These are phyloP conservation scores for Elephas maximus DNA, from an alignment of 2,113 vertebrate species.

Conservation along the genomic window DNA sequence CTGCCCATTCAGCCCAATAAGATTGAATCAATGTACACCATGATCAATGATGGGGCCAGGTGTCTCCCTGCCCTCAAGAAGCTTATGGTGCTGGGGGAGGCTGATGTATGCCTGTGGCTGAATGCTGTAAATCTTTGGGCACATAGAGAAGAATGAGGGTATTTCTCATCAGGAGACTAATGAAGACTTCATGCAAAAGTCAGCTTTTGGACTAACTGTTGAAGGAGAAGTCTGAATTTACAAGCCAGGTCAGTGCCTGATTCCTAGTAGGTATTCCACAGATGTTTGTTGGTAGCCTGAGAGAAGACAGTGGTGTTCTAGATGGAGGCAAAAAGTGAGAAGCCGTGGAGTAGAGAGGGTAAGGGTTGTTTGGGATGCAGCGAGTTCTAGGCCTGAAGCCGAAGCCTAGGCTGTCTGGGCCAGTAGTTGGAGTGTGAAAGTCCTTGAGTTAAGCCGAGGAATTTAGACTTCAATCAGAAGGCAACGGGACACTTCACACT, in stretches of 20 bases:
- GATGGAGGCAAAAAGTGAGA: not conserved
- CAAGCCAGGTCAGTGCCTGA: not conserved
- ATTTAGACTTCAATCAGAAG: conserved; percentile 42
- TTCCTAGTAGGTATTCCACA: not conserved
- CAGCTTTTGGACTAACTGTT: not conserved
- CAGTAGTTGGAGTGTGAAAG: conserved; percentile 32
- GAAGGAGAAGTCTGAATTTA: conserved; percentile 38
- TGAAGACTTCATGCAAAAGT: not conserved
- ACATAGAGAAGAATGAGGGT: not conserved
- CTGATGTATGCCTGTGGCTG: not conserved
- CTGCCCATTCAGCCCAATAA: not conserved
- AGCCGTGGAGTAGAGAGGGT: not conserved
- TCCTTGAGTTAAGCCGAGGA: conserved; percentile 48
- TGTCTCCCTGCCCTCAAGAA: not conserved
- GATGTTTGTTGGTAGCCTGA: not conserved
- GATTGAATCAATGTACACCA: not conserved
- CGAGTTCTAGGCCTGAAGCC: conserved; percentile 32
- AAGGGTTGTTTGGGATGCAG: not conserved
- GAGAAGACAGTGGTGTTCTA: conserved; percentile 42
- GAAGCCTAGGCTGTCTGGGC: not conserved
- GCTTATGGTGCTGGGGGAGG: not conserved
- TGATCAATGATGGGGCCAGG: not conserved
- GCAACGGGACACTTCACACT: too few relatives aligned
- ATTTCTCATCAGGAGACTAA: not conserved
- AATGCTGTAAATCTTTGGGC: not conserved